Percentiles rank a stretch among this genome's conserved stretches.
Evolutionary conservation across 2,797 vertebrate species (phyloP).

Genomic region (Sarcophilus harrisii): DNA sequence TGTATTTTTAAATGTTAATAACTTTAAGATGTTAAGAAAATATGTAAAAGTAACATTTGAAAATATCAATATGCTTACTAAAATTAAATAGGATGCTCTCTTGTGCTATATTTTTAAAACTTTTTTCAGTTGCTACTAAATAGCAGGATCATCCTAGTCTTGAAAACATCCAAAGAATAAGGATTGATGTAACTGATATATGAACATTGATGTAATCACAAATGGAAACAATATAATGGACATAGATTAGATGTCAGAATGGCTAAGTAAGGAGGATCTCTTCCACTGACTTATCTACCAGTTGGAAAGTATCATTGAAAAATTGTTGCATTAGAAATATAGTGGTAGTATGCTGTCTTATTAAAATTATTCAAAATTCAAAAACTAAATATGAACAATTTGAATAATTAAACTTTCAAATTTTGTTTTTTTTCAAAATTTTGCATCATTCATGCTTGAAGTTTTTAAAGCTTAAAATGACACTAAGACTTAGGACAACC

Average conservation of each 20-base stretch:
- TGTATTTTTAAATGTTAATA: no score
- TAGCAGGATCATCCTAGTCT: not conserved
- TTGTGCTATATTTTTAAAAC: not conserved
- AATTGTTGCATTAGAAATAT: not conserved
- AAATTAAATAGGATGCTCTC: not conserved
- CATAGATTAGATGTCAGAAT: not conserved
- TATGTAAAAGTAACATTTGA: no score
- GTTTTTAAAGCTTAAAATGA: not conserved
- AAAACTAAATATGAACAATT: not conserved
- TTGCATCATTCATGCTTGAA: not conserved
- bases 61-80: not conserved
- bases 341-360: not conserved
- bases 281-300: not conserved
- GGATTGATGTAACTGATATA: not conserved
- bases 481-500: not conserved
- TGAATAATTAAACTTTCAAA: not conserved
- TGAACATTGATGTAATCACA: not conserved
- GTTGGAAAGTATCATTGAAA: not conserved
- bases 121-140: not conserved
- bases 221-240: not conserved
- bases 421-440: not conserved
- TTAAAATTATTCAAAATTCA: not conserved
- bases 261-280: not conserved
- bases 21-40: no score
- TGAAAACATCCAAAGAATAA: not conserved